Evolutionary conservation across 2,888 invertebrate genomes (phyloP).

Genomic region (Bimastos eiseni): DNA sequence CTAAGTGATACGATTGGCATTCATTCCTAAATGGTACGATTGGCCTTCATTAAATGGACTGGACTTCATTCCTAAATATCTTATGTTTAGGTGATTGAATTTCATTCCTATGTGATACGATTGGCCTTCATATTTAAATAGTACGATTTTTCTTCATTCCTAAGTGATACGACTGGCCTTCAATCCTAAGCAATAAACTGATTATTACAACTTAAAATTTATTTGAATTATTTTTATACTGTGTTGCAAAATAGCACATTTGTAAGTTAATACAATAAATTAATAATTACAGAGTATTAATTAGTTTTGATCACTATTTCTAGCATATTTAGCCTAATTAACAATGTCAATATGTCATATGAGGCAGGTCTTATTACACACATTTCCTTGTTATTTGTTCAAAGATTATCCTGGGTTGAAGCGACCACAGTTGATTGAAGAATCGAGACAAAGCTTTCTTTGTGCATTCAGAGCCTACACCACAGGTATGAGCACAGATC

Average conservation of each 20-base stretch:
- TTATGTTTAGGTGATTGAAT: too few species aligned
- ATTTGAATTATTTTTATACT: neutral
- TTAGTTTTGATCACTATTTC: neutral
- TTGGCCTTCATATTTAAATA: too few species aligned
- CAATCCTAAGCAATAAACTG: too few species aligned
- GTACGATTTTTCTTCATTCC: too few species aligned
- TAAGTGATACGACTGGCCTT: too few species aligned
- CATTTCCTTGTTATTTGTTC: neutral
- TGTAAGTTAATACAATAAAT: neutral
- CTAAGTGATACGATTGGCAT: too few species aligned
- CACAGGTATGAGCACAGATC: slow-evolving; percentile 36
- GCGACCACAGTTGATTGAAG: slow-evolving; percentile 39
- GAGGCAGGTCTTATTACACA: neutral
- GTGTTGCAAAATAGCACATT: neutral
- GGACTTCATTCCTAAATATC: too few species aligned
- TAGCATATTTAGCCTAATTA: neutral
- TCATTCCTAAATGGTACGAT: too few species aligned
- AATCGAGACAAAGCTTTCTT: slow-evolving; percentile 36
- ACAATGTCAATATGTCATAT: neutral
- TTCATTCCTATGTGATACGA: too few species aligned
- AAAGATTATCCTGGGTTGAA: slow-evolving; percentile 43
- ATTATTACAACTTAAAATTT: too few species aligned
- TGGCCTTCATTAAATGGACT: too few species aligned
- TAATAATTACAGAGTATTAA: neutral
- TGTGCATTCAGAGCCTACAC: slow-evolving; percentile 42